A percentile compares a stretch with the other conserved stretches of the same genome.
Evolutionary conservation across 2,797 vertebrate species (phyloP).

Genomic region (Coluber constrictor): DNA sequence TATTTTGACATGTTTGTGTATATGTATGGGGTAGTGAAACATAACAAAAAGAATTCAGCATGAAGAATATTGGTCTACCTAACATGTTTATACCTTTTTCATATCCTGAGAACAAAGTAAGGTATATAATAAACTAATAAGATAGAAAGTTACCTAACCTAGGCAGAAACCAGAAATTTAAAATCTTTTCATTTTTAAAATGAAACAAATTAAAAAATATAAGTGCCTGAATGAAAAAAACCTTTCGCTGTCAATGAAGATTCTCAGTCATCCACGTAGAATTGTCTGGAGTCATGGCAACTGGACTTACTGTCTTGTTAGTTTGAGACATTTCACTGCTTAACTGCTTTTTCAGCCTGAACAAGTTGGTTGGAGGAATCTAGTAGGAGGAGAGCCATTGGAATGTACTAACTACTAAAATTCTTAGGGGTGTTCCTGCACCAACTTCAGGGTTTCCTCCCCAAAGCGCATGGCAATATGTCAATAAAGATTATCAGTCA

Average conservation of each 20-base stretch:
- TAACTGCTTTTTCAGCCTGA: background rate
- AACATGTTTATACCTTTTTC: background rate
- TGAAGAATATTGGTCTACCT: background rate
- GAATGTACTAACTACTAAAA: background rate
- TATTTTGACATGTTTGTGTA: background rate
- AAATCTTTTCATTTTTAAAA: background rate
- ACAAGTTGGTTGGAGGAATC: background rate
- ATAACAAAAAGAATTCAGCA: background rate
- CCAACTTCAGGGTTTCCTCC: background rate
- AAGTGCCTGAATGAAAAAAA: background rate
- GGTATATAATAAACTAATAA: background rate
- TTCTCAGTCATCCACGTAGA: background rate
- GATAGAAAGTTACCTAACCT: background rate
- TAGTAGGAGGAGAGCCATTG: background rate
- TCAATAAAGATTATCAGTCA: background rate
- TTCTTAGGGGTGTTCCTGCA: background rate
- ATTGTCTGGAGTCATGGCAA: background rate
- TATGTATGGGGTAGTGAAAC: background rate
- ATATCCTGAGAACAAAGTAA: background rate
- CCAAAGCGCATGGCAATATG: background rate
- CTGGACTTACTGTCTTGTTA: background rate
- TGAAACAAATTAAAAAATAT: background rate
- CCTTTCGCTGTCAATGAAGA: background rate
- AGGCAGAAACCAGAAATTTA: background rate
- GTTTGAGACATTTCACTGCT: background rate